phyloP scores from a whole-genome alignment of 2,113 vertebrate genomes.

The Cinclus mexicanus region DNA sequence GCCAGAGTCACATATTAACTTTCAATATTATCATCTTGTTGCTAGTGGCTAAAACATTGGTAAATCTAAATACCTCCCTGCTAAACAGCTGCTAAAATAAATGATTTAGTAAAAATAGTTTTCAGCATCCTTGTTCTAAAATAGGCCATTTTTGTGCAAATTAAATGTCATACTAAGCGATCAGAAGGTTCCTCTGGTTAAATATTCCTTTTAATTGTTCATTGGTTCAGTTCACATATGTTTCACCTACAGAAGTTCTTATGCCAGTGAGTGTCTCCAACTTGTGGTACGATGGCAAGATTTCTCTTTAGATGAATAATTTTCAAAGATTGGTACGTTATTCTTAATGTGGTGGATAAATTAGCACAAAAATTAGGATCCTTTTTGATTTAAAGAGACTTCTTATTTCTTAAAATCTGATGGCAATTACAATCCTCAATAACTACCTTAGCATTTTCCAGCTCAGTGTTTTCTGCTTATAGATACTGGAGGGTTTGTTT shows the following conservation, averaged over 20 bases:
- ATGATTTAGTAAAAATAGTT: slow-evolving; percentile 47
- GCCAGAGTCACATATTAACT: slow-evolving; percentile 57
- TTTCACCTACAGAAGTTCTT: not conserved
- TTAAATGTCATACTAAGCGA: not conserved
- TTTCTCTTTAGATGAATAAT: not conserved
- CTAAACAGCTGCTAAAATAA: slow-evolving; percentile 51
- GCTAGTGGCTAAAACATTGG: slow-evolving; percentile 54
- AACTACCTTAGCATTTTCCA: not conserved
- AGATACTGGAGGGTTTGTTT: not conserved
- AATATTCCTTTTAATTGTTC: not conserved
- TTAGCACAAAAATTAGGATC: not conserved
- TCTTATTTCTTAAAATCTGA: not conserved
- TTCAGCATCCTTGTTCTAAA: not conserved
- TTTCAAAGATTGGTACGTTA: not conserved
- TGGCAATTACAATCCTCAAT: not conserved
- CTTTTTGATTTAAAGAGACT: not conserved
- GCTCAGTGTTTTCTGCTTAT: not conserved
- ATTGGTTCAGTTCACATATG: not conserved
- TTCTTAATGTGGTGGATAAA: not conserved
- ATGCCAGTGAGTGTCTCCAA: not conserved
- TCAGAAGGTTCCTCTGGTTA: not conserved
- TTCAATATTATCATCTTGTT: slow-evolving; percentile 51
- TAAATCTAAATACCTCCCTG: slow-evolving; percentile 36
- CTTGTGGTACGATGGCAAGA: not conserved
- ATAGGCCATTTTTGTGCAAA: not conserved